Percentiles rank a stretch among this genome's conserved stretches.
These are phyloP conservation scores for Drosophila nasuta DNA, from an alignment of 1,140 invertebrate species.

Conservation along the genomic window DNA sequence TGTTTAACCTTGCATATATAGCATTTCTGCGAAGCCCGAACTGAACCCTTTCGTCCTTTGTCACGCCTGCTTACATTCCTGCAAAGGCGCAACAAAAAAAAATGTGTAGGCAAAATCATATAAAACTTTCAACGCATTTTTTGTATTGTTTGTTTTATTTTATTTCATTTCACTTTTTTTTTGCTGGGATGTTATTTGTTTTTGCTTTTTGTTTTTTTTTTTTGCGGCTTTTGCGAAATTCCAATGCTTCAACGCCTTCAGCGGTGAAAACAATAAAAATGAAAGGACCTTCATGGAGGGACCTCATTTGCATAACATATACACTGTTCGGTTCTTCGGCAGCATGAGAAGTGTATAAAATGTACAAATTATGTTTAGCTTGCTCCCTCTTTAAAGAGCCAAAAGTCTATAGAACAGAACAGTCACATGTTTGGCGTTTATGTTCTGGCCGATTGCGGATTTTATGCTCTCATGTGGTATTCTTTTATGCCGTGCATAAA, in stretches of 20 bases:
- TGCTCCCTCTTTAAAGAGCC: constrained; percentile 51
- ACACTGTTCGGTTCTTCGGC: background rate
- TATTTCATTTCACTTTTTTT: constrained; percentile 22
- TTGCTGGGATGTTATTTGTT: constrained; percentile 39
- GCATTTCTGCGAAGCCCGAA: constrained; percentile 17
- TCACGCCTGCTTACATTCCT: constrained; percentile 50
- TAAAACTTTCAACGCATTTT: constrained; percentile 72
- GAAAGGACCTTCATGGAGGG: constrained; percentile 36
- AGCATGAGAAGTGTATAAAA: constrained; percentile 34
- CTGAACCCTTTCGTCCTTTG: constrained; percentile 56
- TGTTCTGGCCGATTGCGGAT: constrained; percentile 50
- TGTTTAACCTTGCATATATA: constrained; percentile 20
- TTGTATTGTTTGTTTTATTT: constrained; percentile 57
- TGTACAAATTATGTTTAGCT: constrained; percentile 28
- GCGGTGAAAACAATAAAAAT: constrained; percentile 59
- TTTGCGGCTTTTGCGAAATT: constrained; percentile 56
- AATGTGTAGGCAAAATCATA: constrained; percentile 50
- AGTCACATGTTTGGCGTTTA: constrained; percentile 11
- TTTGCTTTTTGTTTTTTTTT: constrained; percentile 32
- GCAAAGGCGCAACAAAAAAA: constrained; percentile 2
- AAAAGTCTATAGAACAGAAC: background rate
- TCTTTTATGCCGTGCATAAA: constrained; percentile 56
- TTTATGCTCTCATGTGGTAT: constrained; percentile 54
- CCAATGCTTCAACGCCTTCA: constrained; percentile 58
- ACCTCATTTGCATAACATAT: constrained; percentile 67